Evolutionary conservation across 37 sponge, comb jelly and placozoan species (phyloP).

Genomic region (Amphimedon queenslandica): DNA sequence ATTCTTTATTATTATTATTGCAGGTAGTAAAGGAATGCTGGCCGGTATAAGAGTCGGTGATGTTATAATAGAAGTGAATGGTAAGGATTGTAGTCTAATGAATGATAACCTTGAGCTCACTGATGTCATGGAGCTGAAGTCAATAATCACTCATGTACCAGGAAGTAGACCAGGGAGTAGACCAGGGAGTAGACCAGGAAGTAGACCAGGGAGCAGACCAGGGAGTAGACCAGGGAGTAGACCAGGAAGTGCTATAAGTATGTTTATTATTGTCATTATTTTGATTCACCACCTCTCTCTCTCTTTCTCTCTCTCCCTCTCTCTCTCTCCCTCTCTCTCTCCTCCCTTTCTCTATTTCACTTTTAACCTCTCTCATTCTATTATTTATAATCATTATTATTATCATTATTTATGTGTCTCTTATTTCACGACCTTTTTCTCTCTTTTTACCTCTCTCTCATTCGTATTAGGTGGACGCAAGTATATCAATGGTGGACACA

Average conservation of each 20-base stretch:
- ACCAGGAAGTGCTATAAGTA: not conserved
- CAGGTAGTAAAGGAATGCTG: slow-evolving; percentile 27
- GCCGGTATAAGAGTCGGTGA: slow-evolving; percentile 47
- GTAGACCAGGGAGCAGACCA: not conserved
- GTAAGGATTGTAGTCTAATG: slow-evolving; percentile 19
- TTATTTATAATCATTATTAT: too few relatives aligned
- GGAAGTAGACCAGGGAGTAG: not conserved
- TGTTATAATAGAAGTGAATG: slow-evolving; percentile 43
- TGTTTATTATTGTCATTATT: too few relatives aligned
- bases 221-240: not conserved
- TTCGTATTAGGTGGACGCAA: too few relatives aligned
- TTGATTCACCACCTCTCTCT: too few relatives aligned
- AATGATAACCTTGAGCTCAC: not conserved
- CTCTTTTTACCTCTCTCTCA: too few relatives aligned
- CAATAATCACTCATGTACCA: slow-evolving; percentile 19
- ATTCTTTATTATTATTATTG: not conserved
- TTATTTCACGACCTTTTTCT: too few relatives aligned
- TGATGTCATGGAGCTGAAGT: slow-evolving; percentile 31
- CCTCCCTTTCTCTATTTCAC: too few relatives aligned
- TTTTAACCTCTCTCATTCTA: too few relatives aligned
- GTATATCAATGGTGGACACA: too few relatives aligned
- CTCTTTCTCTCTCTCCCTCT: too few relatives aligned
- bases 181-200: not conserved
- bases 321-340: too few relatives aligned
- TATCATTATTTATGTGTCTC: too few relatives aligned